Evolutionary conservation across 1,140 invertebrate genomes (phyloP), one percentile per base, ranked within the genome.

Genomic region (Cyclina sinensis): DNA sequence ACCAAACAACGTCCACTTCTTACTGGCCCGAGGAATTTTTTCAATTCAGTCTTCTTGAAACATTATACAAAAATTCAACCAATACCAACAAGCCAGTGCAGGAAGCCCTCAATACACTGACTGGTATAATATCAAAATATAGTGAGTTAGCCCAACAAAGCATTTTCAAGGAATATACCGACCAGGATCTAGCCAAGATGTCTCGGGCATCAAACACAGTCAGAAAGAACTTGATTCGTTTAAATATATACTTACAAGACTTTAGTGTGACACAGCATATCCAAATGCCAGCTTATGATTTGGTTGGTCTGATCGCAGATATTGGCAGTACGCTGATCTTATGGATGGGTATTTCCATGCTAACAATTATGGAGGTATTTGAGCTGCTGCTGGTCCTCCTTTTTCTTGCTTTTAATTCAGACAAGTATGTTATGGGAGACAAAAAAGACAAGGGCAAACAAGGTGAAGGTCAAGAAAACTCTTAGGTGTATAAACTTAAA

Each of bases 271-370:
- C 93, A 18, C 93, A 95, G 83, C 93, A 93, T 54, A 91, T 89
- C 68, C 93, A 95, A 85, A 94, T 93, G 78, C 91, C 93, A 37
- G 93, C 91, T 14, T 95, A 95, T 86, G 92, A 91, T 0, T 86
- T 95, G 9, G 92, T 91, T 1, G 92, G 94, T 83, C 90, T 95
- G 81, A 93, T 95, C 80, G 92, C 94, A 0, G 94, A 95, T 68
- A 94, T 95, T 57, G 94, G 94, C 4, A 93, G 94, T 9, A 94
- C 93, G 0, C 80, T 95, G 21, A 93, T 93, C 16, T 87, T 95
- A 27, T 95, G 94, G 94, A 94, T 95, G 93, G 94, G 94, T 3
- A 93, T 95, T 65, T 95, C 94, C 24, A 92, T 95, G 12, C 81
- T 95, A 43, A 94, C 94, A 35, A 92, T 95, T 51, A 93, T 94